Evolutionary conservation across 2,888 invertebrate genomes (phyloP), one percentile per base, ranked within the genome.

Genomic region (Noctua comes): DNA sequence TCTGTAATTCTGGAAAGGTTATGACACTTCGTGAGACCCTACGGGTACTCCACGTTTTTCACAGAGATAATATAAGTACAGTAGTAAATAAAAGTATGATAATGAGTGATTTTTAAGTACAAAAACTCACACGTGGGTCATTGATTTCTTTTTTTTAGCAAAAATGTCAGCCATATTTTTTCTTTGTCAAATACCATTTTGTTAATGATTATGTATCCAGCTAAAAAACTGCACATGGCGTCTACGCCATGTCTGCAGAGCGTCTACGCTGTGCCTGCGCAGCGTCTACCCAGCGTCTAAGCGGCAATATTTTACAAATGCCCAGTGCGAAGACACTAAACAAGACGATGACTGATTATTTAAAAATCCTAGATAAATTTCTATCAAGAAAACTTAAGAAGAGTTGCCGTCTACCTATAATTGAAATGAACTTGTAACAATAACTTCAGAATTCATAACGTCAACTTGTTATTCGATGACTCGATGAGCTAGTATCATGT

Each of bases 221-320:
- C 21, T 31, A 16, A 31, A 16, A 57, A 24, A 59, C 36, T 48
- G 7, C 21, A 13, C 11, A 16, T n/a, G 18, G 27, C 27, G 24
- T 76, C 36, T 36, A 36, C 36, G 36, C 36, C 5, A 4, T 36
- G 76, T 74, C 43, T 36, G 11, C 16, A 59, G 18, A 36, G 31
- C 43, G 43, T 36, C 16, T 27, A 48, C 48, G 40, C 31, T 51
- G 3, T 48, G 78, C 18, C 36, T 48, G 27, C 77, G 5, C 59
- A 40, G 59, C 59, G 76, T 77, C 75, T 46, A 46, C 27, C 1
- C 46, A 36, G 36, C 59, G 36, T 77, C 77, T 76, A 36, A 36
- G 11, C 27, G 16, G 24, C 36, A 16, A 36, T 10, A 16, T 77
- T 76, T 75, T 4, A 36, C 57, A 27, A 62, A 24, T 11, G 57